Evolutionary conservation across 1,140 invertebrate species (phyloP).

Genomic region (Aphis gossypii): DNA sequence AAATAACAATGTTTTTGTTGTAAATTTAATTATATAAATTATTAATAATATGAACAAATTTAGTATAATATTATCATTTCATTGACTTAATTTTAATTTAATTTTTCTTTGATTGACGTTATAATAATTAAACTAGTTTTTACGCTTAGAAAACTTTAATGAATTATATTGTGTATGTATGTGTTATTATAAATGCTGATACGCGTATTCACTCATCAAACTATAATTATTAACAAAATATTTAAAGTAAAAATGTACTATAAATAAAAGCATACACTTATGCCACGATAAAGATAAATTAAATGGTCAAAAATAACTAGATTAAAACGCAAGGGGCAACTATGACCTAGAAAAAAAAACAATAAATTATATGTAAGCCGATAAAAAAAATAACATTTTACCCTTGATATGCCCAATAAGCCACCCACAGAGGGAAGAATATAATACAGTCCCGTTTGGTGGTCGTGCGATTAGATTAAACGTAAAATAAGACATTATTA

Average conservation of each 20-base stretch:
- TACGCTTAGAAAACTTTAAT: background rate
- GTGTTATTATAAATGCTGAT: background rate
- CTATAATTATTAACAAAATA: conserved; percentile 2
- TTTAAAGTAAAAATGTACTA: background rate
- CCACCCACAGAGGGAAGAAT: background rate
- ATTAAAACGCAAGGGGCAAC: background rate
- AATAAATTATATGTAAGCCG: conserved; percentile 11
- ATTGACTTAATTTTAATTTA: background rate
- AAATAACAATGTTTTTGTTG: background rate
- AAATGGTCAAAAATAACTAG: background rate
- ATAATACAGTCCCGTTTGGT: background rate
- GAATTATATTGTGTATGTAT: background rate
- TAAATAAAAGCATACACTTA: background rate
- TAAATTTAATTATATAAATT: background rate
- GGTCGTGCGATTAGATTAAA: background rate
- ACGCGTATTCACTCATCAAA: background rate
- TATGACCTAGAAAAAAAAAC: conserved; percentile 1
- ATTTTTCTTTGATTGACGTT: background rate
- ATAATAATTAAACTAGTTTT: background rate
- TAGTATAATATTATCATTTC: background rate
- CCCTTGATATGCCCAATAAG: background rate
- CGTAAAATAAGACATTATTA: background rate
- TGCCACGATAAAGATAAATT: background rate
- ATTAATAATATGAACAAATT: background rate
- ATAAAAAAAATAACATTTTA: conserved; percentile 1